These are phyloP conservation scores for Griposia aprilina DNA, from an alignment of 2,888 invertebrate species.

Conservation along the genomic window DNA sequence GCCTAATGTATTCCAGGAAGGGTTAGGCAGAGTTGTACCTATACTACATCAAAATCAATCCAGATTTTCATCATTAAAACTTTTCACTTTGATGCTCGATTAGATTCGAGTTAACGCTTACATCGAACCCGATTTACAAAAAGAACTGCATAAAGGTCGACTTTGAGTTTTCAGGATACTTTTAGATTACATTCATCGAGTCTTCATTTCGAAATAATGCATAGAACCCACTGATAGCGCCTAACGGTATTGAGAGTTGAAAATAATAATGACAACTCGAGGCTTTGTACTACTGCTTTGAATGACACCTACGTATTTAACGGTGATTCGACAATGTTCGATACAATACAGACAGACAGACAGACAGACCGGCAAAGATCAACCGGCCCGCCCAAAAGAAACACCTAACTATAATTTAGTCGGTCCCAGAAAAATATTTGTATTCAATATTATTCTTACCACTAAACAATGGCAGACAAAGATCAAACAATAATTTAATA, in stretches of 20 bases:
- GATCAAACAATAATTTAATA: conserved; percentile 29
- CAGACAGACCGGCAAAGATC: not conserved
- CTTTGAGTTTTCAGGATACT: not conserved
- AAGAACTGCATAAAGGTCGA: too few species aligned
- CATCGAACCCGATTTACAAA: not conserved
- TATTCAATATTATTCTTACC: not conserved
- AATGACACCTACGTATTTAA: conserved; percentile 45
- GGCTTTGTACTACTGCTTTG: conserved; percentile 8
- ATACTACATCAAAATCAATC: not conserved
- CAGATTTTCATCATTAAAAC: not conserved
- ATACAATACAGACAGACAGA: not conserved
- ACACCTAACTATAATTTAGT: not conserved
- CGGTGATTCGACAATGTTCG: conserved; percentile 13
- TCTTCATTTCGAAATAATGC: not conserved
- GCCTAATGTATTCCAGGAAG: too few species aligned
- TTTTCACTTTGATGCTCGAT: not conserved
- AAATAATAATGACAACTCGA: conserved; percentile 3
- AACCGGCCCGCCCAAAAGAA: not conserved
- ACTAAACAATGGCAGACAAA: conserved; percentile 21
- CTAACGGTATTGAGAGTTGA: conserved; percentile 8
- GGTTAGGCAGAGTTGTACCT: too few species aligned
- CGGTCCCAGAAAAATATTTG: not conserved
- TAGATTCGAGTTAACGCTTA: not conserved
- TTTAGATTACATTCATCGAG: not conserved
- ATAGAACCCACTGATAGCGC: not conserved